Evolutionary conservation across 2,888 invertebrate species (phyloP).

Genomic region (Boloria euphrosyne): DNA sequence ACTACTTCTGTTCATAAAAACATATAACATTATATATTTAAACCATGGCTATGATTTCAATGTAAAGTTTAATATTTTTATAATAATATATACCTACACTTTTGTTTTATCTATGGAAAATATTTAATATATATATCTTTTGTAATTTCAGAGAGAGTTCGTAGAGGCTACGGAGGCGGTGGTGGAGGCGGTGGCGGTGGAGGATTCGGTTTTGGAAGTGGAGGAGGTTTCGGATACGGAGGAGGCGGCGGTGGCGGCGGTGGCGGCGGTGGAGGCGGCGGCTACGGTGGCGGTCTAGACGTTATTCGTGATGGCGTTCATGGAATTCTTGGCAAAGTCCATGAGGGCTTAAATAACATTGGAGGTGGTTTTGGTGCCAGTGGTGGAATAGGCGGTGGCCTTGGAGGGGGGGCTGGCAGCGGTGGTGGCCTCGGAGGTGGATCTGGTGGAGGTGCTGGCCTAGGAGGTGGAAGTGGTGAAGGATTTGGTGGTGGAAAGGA

Average conservation of each 20-base stretch:
- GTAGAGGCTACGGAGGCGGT: slow-evolving; percentile 52
- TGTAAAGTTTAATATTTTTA: neutral
- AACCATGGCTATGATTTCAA: too few relatives aligned
- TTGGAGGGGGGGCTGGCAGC: slow-evolving; percentile 34
- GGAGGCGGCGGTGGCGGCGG: slow-evolving; percentile 48
- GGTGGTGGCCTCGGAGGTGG: slow-evolving; percentile 44
- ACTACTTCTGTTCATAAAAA: too few relatives aligned
- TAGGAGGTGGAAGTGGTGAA: slow-evolving; percentile 46
- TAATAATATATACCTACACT: neutral
- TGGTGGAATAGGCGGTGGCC: slow-evolving; percentile 39
- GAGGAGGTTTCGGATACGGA: slow-evolving; percentile 50
- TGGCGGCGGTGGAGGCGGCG: slow-evolving; percentile 40
- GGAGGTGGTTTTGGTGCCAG: slow-evolving; percentile 44
- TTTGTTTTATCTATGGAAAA: slow-evolving; percentile 3
- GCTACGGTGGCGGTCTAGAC: slow-evolving; percentile 34
- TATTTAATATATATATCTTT: slow-evolving; percentile 22
- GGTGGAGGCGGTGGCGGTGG: slow-evolving; percentile 50
- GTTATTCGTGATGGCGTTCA: slow-evolving; percentile 40
- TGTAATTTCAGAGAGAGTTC: slow-evolving; percentile 59
- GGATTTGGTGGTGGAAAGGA: slow-evolving; percentile 43
- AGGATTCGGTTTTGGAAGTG: slow-evolving; percentile 48
- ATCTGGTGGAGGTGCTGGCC: slow-evolving; percentile 44
- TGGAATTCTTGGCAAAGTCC: slow-evolving; percentile 45
- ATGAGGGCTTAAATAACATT: slow-evolving; percentile 54
- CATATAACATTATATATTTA: too few relatives aligned